Percentiles rank a stretch among this genome's conserved stretches.
Evolutionary conservation across 1,140 invertebrate species (phyloP).

Genomic region (Pseudoatta argentina): DNA sequence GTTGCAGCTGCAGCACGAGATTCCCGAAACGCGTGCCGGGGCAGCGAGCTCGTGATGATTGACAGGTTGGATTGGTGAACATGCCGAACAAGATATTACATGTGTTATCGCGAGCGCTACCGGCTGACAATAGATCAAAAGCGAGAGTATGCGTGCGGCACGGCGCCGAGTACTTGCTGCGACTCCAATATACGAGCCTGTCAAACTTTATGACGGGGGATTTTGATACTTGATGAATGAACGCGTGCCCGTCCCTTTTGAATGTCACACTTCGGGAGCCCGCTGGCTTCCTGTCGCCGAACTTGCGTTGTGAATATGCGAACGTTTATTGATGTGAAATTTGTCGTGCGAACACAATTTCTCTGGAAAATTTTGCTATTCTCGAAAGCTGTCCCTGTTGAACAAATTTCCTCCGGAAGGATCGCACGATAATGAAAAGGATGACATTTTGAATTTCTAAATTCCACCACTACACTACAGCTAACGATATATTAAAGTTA

Average conservation of each 20-base stretch:
- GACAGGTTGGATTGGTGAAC: constrained; percentile 73
- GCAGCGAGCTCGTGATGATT: constrained; percentile 54
- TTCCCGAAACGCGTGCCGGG: constrained; percentile 45
- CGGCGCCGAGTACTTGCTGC: constrained; percentile 70
- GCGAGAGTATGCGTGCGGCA: constrained; percentile 56
- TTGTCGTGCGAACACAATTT: constrained; percentile 60
- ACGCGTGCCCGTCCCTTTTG: constrained; percentile 59
- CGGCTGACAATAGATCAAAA: constrained; percentile 78
- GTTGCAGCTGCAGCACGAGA: constrained; percentile 50
- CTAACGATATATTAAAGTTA: neutral
- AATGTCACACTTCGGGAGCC: constrained; percentile 43
- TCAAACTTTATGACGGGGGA: constrained; percentile 78
- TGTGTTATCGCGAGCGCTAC: constrained; percentile 74
- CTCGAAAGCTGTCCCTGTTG: neutral
- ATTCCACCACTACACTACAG: neutral
- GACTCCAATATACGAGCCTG: constrained; percentile 75
- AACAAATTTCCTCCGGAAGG: constrained; percentile 1
- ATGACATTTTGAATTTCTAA: constrained; percentile 1
- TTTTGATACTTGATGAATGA: constrained; percentile 79
- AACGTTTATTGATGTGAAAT: constrained; percentile 68
- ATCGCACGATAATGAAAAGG: neutral
- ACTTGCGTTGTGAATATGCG: constrained; percentile 29
- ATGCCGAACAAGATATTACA: constrained; percentile 77
- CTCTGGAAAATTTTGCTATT: neutral
- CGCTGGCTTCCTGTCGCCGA: constrained; percentile 49